Percentiles rank a stretch among this genome's conserved stretches.
Conservation (phyloP, 1,140 invertebrate species). For the Micrasema longulum region DNA sequence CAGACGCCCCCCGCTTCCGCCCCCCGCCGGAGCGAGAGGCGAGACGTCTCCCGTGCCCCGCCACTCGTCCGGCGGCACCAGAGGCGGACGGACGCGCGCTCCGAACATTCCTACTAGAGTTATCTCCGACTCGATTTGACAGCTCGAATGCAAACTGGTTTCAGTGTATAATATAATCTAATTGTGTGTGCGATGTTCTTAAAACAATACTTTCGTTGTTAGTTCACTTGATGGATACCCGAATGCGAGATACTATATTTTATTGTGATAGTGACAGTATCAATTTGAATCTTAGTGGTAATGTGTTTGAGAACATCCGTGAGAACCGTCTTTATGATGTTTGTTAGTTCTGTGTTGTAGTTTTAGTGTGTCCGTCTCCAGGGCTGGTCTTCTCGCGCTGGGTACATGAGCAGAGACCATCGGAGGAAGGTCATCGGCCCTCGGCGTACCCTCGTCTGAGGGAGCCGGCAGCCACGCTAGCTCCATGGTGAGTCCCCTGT, state of each 20-base stretch:
- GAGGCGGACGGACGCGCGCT: conserved; percentile 11
- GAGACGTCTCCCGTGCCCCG: conserved; percentile 56
- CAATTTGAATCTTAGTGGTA: too few species aligned
- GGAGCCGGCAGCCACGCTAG: conserved; percentile 2
- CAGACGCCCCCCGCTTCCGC: conserved; percentile 52
- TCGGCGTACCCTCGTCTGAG: conserved; percentile 32
- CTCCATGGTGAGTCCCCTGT: conserved; percentile 2
- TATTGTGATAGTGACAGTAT: too few species aligned
- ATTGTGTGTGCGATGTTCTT: too few species aligned
- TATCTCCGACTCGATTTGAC: conserved; percentile 25
- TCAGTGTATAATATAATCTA: conserved; percentile 16
- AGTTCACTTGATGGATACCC: too few species aligned
- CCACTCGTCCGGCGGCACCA: conserved; percentile 20
- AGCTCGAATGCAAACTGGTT: conserved; percentile 27
- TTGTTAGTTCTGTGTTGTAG: too few species aligned
- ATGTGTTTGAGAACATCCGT: too few species aligned
- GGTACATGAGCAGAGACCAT: conserved; percentile 22
- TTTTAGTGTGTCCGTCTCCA: neutral
- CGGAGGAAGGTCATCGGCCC: conserved; percentile 7
- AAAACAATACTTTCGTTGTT: too few species aligned
- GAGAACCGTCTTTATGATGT: too few species aligned
- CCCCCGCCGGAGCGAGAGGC: conserved; percentile 52
- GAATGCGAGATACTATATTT: too few species aligned
- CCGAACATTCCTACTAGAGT: neutral
- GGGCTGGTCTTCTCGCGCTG: too few species aligned